Evolutionary conservation across 2,888 invertebrate genomes (phyloP), one percentile per base, ranked within the genome.

Genomic region (Ophion slaviceki): DNA sequence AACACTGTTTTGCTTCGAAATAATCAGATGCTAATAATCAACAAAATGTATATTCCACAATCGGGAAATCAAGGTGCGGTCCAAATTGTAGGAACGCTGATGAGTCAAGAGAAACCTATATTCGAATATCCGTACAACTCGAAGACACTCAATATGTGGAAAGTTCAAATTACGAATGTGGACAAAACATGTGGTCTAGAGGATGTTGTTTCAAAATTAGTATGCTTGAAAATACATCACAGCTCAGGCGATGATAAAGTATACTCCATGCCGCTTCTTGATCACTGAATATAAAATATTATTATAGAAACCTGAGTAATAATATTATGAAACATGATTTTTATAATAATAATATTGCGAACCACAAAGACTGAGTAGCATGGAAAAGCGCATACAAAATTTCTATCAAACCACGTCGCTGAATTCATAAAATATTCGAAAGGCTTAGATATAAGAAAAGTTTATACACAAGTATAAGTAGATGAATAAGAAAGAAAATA

Each of bases 151-250:
- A n/a, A 40, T n/a, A 40, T 67, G 67, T 67, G 67, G 76, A 64
- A 76, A 53, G 66, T 66, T 5, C 20, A 14, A 53, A 76, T 14
- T 36, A 76, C 76, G 28, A 71, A 71, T n/a, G n/a, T 67, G 10
- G 6, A 40, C 17, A 67, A 24, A 71, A 71, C 71, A 20, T 71
- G 32, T 71, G 53, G 53, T 57, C 47, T 57, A 7, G 14, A 71
- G 17, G 40, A 53, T 57, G 53, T 70, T 71, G 20, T 17, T 2
- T 53, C 28, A 11, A 71, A 71, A 71, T 53, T 71, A 53, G 57
- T 71, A 17, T 32, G 47, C 8, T 57, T 32, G 11, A 14, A 57
- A 71, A 32, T 71, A 2, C 10, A 71, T 14, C 24, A 57, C 24
- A 24, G 70, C 28, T 53, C 28, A 20, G 70, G 17, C 20, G 70